Evolutionary conservation across 2,797 vertebrate genomes (phyloP).

Genomic region (Rhabdophis nuchalis): DNA sequence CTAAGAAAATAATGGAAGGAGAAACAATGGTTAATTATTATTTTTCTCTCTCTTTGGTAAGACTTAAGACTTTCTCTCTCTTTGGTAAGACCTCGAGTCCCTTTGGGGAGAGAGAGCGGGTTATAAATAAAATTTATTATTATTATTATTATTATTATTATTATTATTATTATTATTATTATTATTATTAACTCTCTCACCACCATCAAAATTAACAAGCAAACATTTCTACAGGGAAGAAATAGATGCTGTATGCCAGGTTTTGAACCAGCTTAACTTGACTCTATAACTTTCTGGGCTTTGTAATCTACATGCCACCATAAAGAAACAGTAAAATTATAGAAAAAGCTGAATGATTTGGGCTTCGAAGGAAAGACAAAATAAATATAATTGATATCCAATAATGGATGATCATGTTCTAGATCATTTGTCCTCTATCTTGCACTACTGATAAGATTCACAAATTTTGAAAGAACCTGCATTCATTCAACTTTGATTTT

Average conservation of each 20-base stretch:
- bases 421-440: background rate
- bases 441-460: background rate
- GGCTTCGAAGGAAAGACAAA: background rate
- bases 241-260: background rate
- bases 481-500: background rate
- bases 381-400: background rate
- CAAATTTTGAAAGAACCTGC: background rate
- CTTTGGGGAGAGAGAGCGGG: too few relatives aligned
- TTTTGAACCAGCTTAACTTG: background rate
- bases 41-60: background rate
- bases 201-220: background rate
- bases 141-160: too few relatives aligned
- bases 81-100: too few relatives aligned
- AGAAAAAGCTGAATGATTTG: background rate
- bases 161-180: too few relatives aligned
- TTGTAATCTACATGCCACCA: background rate
- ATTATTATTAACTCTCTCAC: background rate
- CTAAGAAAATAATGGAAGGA: background rate
- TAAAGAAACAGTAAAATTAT: background rate
- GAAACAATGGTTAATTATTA: background rate
- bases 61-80: too few relatives aligned
- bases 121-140: too few relatives aligned
- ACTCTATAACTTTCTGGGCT: background rate
- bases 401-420: background rate
- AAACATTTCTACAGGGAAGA: background rate